Conservation (phyloP, 2,113 vertebrate species). For the Reinhardtius hippoglossoides region DNA sequence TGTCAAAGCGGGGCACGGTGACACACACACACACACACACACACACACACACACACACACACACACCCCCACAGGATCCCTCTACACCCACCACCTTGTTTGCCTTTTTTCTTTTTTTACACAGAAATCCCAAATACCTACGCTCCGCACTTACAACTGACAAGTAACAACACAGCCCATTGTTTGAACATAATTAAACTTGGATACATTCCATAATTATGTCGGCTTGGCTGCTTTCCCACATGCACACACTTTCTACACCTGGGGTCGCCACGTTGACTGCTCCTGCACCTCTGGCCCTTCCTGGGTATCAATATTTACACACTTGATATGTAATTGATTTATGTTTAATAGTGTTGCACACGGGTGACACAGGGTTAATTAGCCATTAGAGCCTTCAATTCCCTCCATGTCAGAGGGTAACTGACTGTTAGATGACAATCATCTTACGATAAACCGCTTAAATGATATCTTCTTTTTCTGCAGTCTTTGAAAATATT, state of each 20-base stretch:
- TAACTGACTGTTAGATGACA: slow-evolving; percentile 49
- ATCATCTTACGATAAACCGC: slow-evolving; percentile 36
- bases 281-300: neutral
- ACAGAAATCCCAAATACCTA: slow-evolving; percentile 37
- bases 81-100: slow-evolving; percentile 44
- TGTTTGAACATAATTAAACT: slow-evolving; percentile 57
- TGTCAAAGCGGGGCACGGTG: slow-evolving; percentile 43
- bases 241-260: slow-evolving; percentile 2
- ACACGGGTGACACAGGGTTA: slow-evolving; percentile 67
- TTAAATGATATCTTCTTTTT: slow-evolving; percentile 23
- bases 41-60: slow-evolving; percentile 17
- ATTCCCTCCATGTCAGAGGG: slow-evolving; percentile 54
- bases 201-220: slow-evolving; percentile 28
- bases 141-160: slow-evolving; percentile 24
- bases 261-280: slow-evolving; percentile 29
- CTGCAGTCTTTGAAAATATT: neutral
- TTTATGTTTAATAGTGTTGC: slow-evolving; percentile 70
- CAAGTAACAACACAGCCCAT: slow-evolving; percentile 26
- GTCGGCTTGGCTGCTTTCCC: slow-evolving; percentile 10
- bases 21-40: slow-evolving; percentile 16
- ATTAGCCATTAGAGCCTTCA: slow-evolving; percentile 69
- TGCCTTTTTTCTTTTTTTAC: slow-evolving; percentile 37
- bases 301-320: slow-evolving; percentile 58
- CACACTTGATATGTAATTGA: slow-evolving; percentile 69
- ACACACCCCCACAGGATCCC: neutral